Base-by-base conservation (phyloP, 37 sponge, comb jelly and placozoan species). In the Sycon ciliatum region DNA sequence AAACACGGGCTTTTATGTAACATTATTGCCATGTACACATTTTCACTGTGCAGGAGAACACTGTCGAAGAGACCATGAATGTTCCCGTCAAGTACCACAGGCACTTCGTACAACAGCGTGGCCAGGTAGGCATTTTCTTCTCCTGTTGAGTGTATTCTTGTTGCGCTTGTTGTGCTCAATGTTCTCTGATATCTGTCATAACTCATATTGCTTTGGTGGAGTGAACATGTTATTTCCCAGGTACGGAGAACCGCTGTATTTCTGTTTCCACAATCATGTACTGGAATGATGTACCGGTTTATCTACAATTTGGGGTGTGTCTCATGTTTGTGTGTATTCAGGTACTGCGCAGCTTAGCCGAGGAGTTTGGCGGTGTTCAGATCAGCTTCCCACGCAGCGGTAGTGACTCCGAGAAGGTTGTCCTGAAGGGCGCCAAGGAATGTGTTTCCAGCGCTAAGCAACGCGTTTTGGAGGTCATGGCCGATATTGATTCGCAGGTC, bases 401-500 rank as follows among this genome's bases (percentile, higher is more conserved):
- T 9, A 27, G 78, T 34, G 76, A 30, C 32, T 82, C 86, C 0
- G 84, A 86, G 64, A 82, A 82, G 55, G 91, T 90, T 11, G 34
- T 56, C 1, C 68, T 90, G 72, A 90, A 90, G 46, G 91, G 91
- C 38, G 83, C 91, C 23, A 56, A 55, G 32, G 79, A 86, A 32
- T 90, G 91, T 65, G 76, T 90, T 7, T 78, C 82, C 22, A 78
- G 83, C 20, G 87, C 87, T 29, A 86, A 86, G 67, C 24, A 65
- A 3, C 66, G 72, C n/a, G 80, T 90, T 37, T 23, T 54, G 16
- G 91, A 90, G 56, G 36, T 86, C 32, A 61, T 90, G n/a, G 81
- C 79, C 34, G 87, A 90, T 9, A 49, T 90, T 78, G 91, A 86
- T 4, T 78, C 91, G 1, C 87, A 86, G 34, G 87, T 90, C 7